Evolutionary conservation across 2,888 invertebrate species (phyloP).

Genomic region (Celastrina argiolus): DNA sequence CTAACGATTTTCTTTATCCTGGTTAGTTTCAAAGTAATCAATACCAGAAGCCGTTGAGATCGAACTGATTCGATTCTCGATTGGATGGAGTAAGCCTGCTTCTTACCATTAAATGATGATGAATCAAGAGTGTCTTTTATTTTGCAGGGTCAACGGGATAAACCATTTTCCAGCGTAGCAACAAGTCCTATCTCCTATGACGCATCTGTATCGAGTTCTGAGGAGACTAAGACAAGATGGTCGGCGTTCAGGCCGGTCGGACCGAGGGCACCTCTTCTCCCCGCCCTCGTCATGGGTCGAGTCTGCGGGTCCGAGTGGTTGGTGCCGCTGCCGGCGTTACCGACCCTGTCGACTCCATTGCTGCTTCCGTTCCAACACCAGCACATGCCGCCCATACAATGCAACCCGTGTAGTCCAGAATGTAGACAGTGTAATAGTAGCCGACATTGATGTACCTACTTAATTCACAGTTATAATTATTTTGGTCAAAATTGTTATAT

Average conservation of each 20-base stretch:
- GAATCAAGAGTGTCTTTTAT: not conserved
- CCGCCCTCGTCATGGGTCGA: constrained; percentile 70
- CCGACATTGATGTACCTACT: constrained; percentile 45
- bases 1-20: no score
- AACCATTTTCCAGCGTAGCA: constrained; percentile 40
- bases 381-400: constrained; percentile 46
- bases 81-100: no score
- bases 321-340: constrained; percentile 64
- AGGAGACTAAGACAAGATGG: constrained; percentile 60
- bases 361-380: constrained; percentile 65
- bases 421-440: constrained; percentile 68
- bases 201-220: constrained; percentile 58
- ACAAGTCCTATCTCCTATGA: constrained; percentile 47
- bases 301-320: constrained; percentile 74
- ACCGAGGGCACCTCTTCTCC: constrained; percentile 64
- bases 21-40: no score
- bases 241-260: constrained; percentile 73
- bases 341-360: constrained; percentile 58
- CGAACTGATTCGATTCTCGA: no score
- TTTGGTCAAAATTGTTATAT: not conserved
- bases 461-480: not conserved
- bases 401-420: constrained; percentile 60
- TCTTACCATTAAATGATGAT: no score
- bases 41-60: no score
- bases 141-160: constrained; percentile 56